A percentile compares a stretch with the other conserved stretches of the same genome.
These are phyloP conservation scores for Prolemur simus DNA, from an alignment of 2,113 vertebrate genomes.

Conservation along the genomic window DNA sequence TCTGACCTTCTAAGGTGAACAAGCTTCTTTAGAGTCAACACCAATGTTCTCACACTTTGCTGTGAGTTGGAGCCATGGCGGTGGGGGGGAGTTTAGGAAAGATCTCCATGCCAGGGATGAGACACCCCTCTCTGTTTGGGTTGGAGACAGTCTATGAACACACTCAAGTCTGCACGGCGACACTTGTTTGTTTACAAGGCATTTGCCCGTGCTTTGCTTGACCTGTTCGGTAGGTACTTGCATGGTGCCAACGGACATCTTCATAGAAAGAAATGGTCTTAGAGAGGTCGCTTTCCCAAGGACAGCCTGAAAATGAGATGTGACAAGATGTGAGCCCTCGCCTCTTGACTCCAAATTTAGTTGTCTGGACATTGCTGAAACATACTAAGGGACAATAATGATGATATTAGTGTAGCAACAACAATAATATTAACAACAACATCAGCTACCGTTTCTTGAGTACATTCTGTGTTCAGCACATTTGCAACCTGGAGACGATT, in stretches of 20 bases:
- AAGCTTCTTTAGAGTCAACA: neutral
- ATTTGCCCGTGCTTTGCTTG: neutral
- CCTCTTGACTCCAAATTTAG: neutral
- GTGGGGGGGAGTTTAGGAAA: too few relatives aligned
- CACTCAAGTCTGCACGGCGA: neutral
- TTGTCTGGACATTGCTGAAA: neutral
- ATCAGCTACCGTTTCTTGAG: neutral
- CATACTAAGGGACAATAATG: neutral
- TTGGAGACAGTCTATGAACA: neutral
- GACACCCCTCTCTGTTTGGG: neutral
- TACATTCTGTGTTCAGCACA: accelerated
- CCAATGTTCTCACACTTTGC: neutral
- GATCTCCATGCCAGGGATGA: neutral
- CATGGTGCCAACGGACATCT: neutral
- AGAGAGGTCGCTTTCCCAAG: neutral
- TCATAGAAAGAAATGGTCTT: neutral
- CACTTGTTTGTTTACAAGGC: neutral
- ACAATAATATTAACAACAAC: neutral
- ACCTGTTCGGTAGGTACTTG: neutral
- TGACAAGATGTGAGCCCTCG: neutral
- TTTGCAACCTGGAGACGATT: accelerated
- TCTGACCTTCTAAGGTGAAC: neutral
- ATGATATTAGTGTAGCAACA: too few relatives aligned
- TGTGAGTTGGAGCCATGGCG: neutral
- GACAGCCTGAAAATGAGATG: neutral